phyloP scores from a whole-genome alignment of 2,797 vertebrate genomes.

The Varecia variegata region DNA sequence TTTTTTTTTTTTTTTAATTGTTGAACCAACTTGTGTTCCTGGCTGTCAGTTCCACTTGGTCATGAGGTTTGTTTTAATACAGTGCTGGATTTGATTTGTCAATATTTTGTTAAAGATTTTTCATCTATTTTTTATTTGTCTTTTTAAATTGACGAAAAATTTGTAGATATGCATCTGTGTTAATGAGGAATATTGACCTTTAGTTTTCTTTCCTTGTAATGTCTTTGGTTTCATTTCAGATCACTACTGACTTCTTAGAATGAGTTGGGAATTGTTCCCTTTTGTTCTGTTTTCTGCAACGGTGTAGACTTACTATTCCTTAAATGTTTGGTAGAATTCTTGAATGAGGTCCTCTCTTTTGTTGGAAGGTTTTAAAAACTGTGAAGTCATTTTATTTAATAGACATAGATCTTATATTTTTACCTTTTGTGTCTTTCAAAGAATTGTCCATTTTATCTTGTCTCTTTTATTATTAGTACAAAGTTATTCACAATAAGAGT shows the following conservation, averaged over 20 bases:
- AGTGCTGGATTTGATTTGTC: not conserved
- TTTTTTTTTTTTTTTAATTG: not conserved
- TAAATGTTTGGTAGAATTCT: not conserved
- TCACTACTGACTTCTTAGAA: not conserved
- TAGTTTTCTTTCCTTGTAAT: not conserved
- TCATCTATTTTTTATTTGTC: not conserved
- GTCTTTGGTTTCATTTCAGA: not conserved
- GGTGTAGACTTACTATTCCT: not conserved
- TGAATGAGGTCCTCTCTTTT: not conserved
- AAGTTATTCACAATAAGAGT: not conserved
- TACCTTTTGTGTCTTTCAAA: not conserved
- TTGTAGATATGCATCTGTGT: not conserved
- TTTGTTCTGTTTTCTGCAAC: not conserved
- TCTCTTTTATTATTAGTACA: not conserved
- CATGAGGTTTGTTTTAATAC: not conserved
- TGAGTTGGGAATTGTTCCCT: not conserved
- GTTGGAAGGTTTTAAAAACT: not conserved
- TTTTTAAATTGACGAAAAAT: not conserved
- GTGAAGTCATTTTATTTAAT: not conserved
- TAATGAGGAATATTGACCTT: not conserved
- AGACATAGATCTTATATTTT: not conserved
- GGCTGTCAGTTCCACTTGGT: not conserved
- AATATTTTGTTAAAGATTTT: not conserved
- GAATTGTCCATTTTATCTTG: not conserved
- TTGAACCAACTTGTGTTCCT: not conserved